phyloP scores from a whole-genome alignment of 2,888 invertebrate species.

The Buathra laborator region DNA sequence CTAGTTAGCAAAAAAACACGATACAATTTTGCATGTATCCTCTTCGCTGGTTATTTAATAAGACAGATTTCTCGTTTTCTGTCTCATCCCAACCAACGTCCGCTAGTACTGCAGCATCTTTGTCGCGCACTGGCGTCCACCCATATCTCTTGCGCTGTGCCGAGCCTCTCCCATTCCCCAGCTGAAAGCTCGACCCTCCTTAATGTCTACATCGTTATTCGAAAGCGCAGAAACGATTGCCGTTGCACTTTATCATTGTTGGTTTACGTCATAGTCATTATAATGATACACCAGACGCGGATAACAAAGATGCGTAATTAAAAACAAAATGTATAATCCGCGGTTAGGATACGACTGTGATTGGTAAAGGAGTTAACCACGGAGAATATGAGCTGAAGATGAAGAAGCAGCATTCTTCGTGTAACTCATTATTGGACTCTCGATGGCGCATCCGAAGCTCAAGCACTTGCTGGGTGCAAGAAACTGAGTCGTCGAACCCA shows the following conservation, averaged over 20 bases:
- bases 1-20: too few relatives aligned
- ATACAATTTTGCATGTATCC: too few relatives aligned
- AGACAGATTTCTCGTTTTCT: too few relatives aligned
- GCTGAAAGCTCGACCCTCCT: background rate
- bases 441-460: background rate
- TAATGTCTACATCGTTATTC: background rate
- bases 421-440: background rate
- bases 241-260: background rate
- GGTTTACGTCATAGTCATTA: background rate
- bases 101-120: too few relatives aligned
- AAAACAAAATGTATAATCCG: background rate
- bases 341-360: background rate
- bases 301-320: background rate
- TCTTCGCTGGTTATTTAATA: too few relatives aligned
- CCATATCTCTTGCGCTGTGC: too few relatives aligned
- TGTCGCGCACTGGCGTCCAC: too few relatives aligned
- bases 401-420: background rate
- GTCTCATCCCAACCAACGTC: too few relatives aligned
- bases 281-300: background rate
- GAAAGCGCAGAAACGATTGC: background rate
- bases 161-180: too few relatives aligned
- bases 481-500: conserved; percentile 31
- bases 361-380: background rate
- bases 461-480: background rate
- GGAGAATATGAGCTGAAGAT: background rate